These are phyloP conservation scores for Miniopterus natalensis DNA, from an alignment of 2,113 vertebrate genomes.

Conservation along the genomic window DNA sequence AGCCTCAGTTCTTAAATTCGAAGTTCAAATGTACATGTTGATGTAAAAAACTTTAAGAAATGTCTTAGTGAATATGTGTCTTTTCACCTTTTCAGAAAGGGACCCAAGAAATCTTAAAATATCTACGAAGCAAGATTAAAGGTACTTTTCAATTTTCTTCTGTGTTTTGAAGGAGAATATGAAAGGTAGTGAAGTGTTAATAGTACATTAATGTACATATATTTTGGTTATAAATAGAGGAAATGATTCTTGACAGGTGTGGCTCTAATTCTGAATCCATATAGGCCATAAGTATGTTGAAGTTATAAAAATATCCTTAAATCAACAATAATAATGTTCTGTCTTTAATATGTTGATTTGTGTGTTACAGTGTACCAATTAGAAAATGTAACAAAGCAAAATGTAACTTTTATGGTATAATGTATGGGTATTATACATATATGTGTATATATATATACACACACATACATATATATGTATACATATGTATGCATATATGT, in stretches of 20 bases:
- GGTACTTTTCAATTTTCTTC: conserved; percentile 85
- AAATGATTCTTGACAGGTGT: not conserved
- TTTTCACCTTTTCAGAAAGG: conserved; percentile 91
- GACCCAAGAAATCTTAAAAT: conserved; percentile 96
- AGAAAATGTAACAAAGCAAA: conserved; percentile 9
- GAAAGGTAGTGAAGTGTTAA: not conserved
- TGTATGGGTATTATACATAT: not conserved
- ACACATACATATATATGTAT: not conserved
- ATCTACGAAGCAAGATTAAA: conserved; percentile 95
- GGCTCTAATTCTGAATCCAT: not conserved
- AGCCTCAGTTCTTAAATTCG: not conserved
- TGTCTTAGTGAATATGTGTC: not conserved
- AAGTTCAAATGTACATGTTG: not conserved
- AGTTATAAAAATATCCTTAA: conserved; percentile 27
- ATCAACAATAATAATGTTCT: not conserved
- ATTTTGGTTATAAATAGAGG: not conserved
- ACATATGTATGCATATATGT: not conserved
- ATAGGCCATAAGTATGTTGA: not conserved
- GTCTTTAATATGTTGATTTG: conserved; percentile 36
- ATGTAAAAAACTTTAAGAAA: not conserved
- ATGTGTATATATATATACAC: not conserved
- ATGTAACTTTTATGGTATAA: not conserved
- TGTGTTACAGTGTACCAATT: not conserved
- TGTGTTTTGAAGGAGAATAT: conserved; percentile 12
- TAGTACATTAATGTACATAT: conserved; percentile 4